Evolutionary conservation across 1,140 invertebrate species (phyloP), one percentile per base, ranked within the genome.

Genomic region (Cydia strobilella): DNA sequence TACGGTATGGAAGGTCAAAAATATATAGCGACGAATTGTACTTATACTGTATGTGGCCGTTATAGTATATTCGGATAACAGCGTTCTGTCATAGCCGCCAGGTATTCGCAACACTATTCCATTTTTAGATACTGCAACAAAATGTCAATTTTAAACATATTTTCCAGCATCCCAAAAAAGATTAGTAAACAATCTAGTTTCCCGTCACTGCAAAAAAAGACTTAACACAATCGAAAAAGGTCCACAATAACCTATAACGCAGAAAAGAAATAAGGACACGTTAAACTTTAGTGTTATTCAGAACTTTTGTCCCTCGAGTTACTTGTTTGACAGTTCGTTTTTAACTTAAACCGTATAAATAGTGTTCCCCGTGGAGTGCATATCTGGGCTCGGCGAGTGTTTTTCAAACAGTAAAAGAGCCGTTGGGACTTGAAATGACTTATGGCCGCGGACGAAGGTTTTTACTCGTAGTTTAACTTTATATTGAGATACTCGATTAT

Each of bases 271-370:
- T 86, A 85, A 89, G 87, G 86, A 84, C 79, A 82, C 83, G 82
- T 84, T 48, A 81, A 87, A 89, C 74, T 89, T 85, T 77, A 73
- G 72, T 74, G 80, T 79, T 76, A 79, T 82, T 80, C 71, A 79
- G 76, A 89, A 89, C 80, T 86, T 84, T 76, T 23, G 77, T 86
- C 85, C 84, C 86, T 25, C 39, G 80, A 80, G 87, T 73, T 82
- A 79, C 79, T 85, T 82, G 79, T 87, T 86, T 86, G 87, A 87
- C 87, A 87, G 86, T 87, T 87, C 77, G 80, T 81, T 86, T 84
- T 82, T 85, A 86, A 78, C 84, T 84, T 81, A 81, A 84, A 86
- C 80, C 84, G 84, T 85, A 85, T 86, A 87, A 88, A 88, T 87
- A 89, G 84, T 85, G 82, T 72, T 83, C 85, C 82, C 81, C 23